phyloP scores from a whole-genome alignment of 2,888 invertebrate genomes.

The Drosophila picticornis region DNA sequence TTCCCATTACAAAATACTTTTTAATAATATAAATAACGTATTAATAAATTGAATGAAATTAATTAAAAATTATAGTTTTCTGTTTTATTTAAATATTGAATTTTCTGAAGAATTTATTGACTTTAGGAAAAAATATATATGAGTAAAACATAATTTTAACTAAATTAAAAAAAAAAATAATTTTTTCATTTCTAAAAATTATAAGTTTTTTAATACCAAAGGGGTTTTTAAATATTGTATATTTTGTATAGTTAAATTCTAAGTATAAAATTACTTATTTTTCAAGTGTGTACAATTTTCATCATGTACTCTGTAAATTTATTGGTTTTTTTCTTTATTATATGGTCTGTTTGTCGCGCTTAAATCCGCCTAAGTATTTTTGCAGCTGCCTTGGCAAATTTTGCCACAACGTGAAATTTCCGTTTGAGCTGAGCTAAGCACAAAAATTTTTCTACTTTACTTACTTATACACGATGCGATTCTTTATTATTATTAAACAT shows the following conservation, averaged over 20 bases:
- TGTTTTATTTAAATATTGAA: neutral
- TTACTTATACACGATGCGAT: conserved; percentile 57
- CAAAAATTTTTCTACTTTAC: conserved; percentile 76
- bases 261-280: neutral
- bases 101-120: too few relatives aligned
- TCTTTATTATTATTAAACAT: conserved; percentile 76
- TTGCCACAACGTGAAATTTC: conserved; percentile 73
- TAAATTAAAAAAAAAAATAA: neutral
- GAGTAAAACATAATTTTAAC: neutral
- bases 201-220: neutral
- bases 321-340: conserved; percentile 26
- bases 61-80: neutral
- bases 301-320: conserved; percentile 1
- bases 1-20: neutral
- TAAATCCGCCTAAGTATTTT: conserved; percentile 79
- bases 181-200: neutral
- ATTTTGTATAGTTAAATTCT: neutral
- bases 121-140: too few relatives aligned
- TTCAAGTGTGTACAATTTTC: conserved; percentile 23
- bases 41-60: rapidly evolving
- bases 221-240: too few relatives aligned
- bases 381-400: conserved; percentile 61
- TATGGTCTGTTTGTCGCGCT: conserved; percentile 73
- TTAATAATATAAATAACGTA: neutral
- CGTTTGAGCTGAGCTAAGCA: conserved; percentile 80